Percentiles rank a stretch among this genome's conserved stretches.
Conservation (phyloP, 1,140 invertebrate species). For the Ruditapes philippinarum region DNA sequence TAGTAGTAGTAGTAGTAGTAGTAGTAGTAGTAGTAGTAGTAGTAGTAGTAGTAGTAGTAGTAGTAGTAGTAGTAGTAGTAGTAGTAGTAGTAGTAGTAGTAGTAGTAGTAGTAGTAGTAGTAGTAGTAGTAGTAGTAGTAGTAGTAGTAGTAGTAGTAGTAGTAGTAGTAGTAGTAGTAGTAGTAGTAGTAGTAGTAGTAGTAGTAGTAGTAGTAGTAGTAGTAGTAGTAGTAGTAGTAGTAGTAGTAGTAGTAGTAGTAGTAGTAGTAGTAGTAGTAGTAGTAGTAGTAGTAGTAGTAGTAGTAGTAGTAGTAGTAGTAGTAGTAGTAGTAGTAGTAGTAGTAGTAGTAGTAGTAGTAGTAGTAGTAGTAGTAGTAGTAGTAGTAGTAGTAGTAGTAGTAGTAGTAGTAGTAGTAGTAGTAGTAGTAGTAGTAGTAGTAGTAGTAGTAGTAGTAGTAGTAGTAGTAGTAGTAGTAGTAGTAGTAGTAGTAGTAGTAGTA, state of each 20-base stretch:
- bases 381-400: constrained; percentile 27
- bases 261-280: constrained; percentile 19
- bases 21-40: constrained; percentile 7
- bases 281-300: no score
- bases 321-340: constrained; percentile 31
- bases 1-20: neutral
- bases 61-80: constrained; percentile 9
- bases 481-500: constrained; percentile 30
- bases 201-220: no score
- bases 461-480: no score
- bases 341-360: constrained; percentile 35
- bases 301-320: constrained; percentile 36
- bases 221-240: constrained; percentile 32
- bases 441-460: no score
- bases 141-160: constrained; percentile 32
- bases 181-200: no score
- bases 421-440: no score
- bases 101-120: constrained; percentile 28
- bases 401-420: constrained; percentile 18
- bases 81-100: constrained; percentile 20
- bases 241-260: constrained; percentile 32
- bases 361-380: no score
- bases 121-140: constrained; percentile 30
- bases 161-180: no score
- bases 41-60: constrained; percentile 1